These are phyloP conservation scores for Drosophila punjabiensis DNA, from an alignment of 1,140 invertebrate genomes.

Conservation along the genomic window DNA sequence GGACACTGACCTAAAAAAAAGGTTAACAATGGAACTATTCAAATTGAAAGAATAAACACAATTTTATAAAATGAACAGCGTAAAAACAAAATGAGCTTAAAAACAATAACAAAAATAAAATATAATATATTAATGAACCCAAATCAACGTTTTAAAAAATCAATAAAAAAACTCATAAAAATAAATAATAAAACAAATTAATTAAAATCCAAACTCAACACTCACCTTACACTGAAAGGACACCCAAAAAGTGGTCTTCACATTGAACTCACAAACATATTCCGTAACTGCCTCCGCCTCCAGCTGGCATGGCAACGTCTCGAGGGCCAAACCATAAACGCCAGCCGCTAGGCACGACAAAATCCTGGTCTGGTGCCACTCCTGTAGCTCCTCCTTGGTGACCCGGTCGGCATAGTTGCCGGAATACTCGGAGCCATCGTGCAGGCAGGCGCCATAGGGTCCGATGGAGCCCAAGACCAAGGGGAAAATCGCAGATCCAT, in stretches of 20 bases:
- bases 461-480: constrained; percentile 94
- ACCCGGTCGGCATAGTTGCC: constrained; percentile 92
- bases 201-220: not conserved
- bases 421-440: constrained; percentile 96
- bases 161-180: no score
- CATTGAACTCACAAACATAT: constrained; percentile 90
- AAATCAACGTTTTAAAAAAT: no score
- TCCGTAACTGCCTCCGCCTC: constrained; percentile 94
- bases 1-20: no score
- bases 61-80: no score
- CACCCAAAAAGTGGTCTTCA: constrained; percentile 91
- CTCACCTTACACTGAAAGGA: constrained; percentile 85
- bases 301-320: constrained; percentile 93
- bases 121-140: no score
- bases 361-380: constrained; percentile 93
- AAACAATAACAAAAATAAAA: no score
- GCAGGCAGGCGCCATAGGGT: constrained; percentile 94
- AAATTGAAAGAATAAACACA: no score
- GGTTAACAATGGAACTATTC: no score
- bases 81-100: no score
- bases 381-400: constrained; percentile 88
- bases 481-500: constrained; percentile 73
- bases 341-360: constrained; percentile 90
- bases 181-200: not conserved
- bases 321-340: constrained; percentile 93